These are phyloP conservation scores for Hybognathus amarus DNA, from an alignment of 2,797 vertebrate genomes.

Conservation along the genomic window DNA sequence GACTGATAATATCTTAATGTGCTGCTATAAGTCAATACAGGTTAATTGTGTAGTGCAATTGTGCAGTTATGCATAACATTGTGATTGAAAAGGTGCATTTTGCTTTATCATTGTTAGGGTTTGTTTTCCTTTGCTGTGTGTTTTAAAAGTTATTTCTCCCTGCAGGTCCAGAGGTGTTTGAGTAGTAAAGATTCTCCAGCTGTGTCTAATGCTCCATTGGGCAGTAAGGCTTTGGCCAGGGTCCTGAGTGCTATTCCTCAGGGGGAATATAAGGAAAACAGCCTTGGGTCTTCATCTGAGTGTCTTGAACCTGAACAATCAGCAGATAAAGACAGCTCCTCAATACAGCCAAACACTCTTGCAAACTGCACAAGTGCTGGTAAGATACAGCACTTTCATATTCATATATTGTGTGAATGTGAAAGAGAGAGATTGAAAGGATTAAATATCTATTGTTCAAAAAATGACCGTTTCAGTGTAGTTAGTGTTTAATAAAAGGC, in stretches of 20 bases:
- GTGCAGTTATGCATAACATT: not conserved
- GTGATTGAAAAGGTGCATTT: not conserved
- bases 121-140: not conserved
- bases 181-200: conserved; percentile 45
- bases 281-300: conserved; percentile 4
- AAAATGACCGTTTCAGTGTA: not conserved
- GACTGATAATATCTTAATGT: not conserved
- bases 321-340: not conserved
- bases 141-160: not conserved
- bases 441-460: not conserved
- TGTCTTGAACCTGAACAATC: conserved; percentile 32
- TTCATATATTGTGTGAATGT: not conserved
- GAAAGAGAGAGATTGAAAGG: not conserved
- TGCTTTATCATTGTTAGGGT: not conserved
- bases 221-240: conserved; percentile 56
- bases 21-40: not conserved
- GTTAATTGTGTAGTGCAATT: not conserved
- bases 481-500: not conserved
- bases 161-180: conserved; percentile 71
- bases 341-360: conserved; percentile 10
- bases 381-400: conserved; percentile 16
- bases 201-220: conserved; percentile 45
- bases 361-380: not conserved
- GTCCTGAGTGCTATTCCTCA: conserved; percentile 53
- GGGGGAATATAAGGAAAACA: conserved; percentile 58